Base-by-base conservation (phyloP, 2,113 vertebrate species). In the Microcebus ravelobensis region DNA sequence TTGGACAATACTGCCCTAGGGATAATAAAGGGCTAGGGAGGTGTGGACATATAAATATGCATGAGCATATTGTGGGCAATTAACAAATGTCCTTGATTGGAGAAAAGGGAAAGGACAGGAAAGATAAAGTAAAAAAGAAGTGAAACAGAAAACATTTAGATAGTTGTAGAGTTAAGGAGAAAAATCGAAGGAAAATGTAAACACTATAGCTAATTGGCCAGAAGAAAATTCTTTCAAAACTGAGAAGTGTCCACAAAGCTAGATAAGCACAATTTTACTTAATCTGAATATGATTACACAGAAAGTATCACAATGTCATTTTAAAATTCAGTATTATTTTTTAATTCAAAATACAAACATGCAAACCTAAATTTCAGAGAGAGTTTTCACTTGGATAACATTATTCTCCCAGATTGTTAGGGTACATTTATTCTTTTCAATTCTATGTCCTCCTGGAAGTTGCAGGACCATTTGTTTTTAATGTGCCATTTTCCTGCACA, bases 41-140 rank as follows among this genome's bases (percentile, higher is more conserved):
- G n/a, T 77, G 34, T 52, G 55, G 91, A 82, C 55, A 73, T 82
- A 90, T 91, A 91, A 82, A 82, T 95, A 93, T 91, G 68, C 59
- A 90, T 79, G 85, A 94, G 61, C 82, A 93, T 88, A 77, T n/a
- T 96, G 90, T 83, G 42, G 76, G 61, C 87, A 94, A 94, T 88
- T 87, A 93, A 67, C 76, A 92, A 91, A 94, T 45, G 57, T 90
- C 84, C 85, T 95, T 96, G 88, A 59, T 50, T 96, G 70, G 76
- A 59, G 55, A 95, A 87, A 57, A 95, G 52, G n/a, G 52, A 95
- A 91, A 92, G 87, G 73, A 93, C 50, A 77, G 57, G 73, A 73
- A 80, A 96, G 83, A 84, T 71, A 42, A 92, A 90, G 31, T 27
- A 42, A 59, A 88, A 71, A 91, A 71, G 52, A 91, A 91, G 25